A percentile compares a stretch with the other conserved stretches of the same genome.
phyloP scores from a whole-genome alignment of 2,888 invertebrate genomes.

The Omphaloscelis lunosa region DNA sequence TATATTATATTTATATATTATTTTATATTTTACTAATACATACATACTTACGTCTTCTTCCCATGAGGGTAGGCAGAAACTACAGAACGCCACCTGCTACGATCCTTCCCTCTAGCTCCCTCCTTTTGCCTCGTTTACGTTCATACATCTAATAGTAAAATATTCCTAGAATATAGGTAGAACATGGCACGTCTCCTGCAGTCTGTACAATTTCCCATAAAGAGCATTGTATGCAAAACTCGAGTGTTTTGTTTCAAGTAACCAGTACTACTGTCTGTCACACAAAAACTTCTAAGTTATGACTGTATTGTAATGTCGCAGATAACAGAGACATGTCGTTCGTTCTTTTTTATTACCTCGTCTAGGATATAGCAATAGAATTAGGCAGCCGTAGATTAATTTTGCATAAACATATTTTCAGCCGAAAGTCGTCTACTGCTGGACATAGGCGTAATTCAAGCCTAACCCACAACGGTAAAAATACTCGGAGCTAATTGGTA shows the following conservation, averaged over 20 bases:
- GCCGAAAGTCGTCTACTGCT: neutral
- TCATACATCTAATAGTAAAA: too few species aligned
- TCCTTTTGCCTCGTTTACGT: too few species aligned
- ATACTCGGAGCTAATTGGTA: too few species aligned
- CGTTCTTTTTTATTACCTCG: conserved; percentile 1
- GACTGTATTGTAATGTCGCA: conserved; percentile 21
- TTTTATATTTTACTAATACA: too few species aligned
- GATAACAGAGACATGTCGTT: conserved; percentile 5
- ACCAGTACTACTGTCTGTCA: conserved; percentile 34
- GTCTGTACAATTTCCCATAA: conserved; percentile 65
- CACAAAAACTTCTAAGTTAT: conserved; percentile 45
- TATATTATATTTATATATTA: too few species aligned
- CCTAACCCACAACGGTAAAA: neutral
- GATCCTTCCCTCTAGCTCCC: too few species aligned
- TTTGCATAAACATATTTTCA: neutral
- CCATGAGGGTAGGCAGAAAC: too few species aligned
- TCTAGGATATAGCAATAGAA: neutral
- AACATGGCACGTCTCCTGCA: conserved; percentile 10
- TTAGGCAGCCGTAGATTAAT: neutral
- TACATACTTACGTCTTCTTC: too few species aligned
- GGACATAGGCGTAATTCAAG: neutral
- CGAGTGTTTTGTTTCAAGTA: conserved; percentile 42
- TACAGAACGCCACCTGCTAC: too few species aligned
- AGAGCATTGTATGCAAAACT: conserved; percentile 67
- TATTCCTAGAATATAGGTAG: neutral